Evolutionary conservation across 2,113 vertebrate genomes (phyloP), one percentile per base, ranked within the genome.

Genomic region (Anhinga rufa): DNA sequence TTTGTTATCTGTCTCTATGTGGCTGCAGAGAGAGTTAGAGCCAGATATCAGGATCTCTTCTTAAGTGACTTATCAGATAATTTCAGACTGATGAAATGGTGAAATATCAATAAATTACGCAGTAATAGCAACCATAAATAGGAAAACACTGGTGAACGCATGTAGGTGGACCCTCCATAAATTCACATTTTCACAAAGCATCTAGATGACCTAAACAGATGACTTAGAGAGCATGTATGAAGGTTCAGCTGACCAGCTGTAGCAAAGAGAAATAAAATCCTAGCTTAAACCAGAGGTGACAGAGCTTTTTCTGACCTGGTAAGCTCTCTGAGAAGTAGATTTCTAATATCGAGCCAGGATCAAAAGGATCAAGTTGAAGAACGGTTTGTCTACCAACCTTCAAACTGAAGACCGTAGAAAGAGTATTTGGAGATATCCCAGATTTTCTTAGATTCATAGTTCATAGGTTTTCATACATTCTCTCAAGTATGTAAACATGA

Each of bases 141-240:
- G 14, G 22, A 82, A 62, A 70, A 55, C 9, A 17, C 21, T 18
- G 13, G 10, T 60, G 28, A 79, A 46, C 38, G 11, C 0, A 0
- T 26, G 3, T 26, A 12, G 7, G 12, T 38, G 17, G 48, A 55
- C 18, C 34, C 25, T 57, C 16, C n/a, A 9, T 9, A 46, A 46
- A 36, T 17, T 70, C 22, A 34, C 1, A 20, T 92, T 90, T 87
- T 84, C 36, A 52, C 7, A 60, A 66, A 71, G 19, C 25, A 42
- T 32, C 24, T 61, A n/a, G 26, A 61, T 11, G 12, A 66, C 6
- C 16, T 28, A 36, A 36, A n/a, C 9, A 36, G 12, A 16, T 32
- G 17, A n/a, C 13, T 60, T 25, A 28, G 49, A 77, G 25, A 61
- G 2, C 6, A 6, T 2, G 7, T 74, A 8, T 0, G 2, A 58